Conservation (phyloP, 2,888 invertebrate species). For the Resseliella maxima region DNA sequence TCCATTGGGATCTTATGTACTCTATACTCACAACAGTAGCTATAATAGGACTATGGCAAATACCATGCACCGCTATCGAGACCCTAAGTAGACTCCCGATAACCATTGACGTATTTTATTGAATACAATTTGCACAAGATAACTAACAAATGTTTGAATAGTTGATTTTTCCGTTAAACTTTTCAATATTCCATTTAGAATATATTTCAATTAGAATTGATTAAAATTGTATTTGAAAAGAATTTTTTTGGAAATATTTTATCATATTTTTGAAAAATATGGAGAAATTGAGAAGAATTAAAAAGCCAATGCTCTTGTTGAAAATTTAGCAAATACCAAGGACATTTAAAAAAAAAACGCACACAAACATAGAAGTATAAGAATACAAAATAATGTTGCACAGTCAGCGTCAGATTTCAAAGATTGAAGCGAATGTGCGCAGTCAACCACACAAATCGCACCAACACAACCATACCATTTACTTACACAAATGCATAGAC, state of each 20-base stretch:
- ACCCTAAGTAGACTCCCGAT: too few relatives aligned
- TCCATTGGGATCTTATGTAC: too few relatives aligned
- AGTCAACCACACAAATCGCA: constrained; percentile 38
- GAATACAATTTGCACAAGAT: background rate
- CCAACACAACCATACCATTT: background rate
- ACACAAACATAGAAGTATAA: background rate
- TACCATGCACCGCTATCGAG: too few relatives aligned
- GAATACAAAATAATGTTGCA: background rate
- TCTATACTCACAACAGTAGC: too few relatives aligned
- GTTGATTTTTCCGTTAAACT: background rate
- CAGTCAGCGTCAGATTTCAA: background rate
- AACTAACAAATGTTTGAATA: background rate
- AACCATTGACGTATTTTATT: background rate
- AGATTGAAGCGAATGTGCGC: background rate
- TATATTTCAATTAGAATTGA: too few relatives aligned
- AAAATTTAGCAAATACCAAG: background rate
- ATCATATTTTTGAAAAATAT: background rate
- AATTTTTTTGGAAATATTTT: background rate
- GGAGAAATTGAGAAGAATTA: background rate
- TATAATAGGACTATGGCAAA: too few relatives aligned
- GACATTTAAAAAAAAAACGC: background rate
- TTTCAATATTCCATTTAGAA: background rate
- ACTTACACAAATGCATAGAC: background rate
- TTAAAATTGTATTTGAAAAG: background rate
- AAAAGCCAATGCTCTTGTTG: constrained; percentile 15